Percentiles rank a stretch among this genome's conserved stretches.
Evolutionary conservation across 1,140 invertebrate genomes (phyloP).

Genomic region (Drosophila mojavensis): DNA sequence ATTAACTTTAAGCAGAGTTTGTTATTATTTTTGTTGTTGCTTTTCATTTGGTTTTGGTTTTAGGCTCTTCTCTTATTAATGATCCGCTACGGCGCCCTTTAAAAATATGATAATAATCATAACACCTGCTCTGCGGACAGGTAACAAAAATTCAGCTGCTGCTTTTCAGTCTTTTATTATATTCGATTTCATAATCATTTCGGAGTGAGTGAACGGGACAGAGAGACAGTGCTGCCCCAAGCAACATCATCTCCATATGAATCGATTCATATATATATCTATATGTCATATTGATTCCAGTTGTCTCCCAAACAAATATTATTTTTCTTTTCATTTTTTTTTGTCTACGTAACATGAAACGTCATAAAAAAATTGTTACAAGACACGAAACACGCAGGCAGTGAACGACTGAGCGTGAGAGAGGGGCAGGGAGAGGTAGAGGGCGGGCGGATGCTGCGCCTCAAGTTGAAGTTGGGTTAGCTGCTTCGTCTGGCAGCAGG

Average conservation of each 20-base stretch:
- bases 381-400: conserved; percentile 39
- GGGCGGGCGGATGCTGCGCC: background rate
- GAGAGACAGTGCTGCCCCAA: conserved; percentile 28
- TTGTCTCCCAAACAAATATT: conserved; percentile 5
- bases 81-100: conserved; percentile 2
- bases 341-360: conserved; percentile 64
- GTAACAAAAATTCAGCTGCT: background rate
- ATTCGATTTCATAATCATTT: conserved; percentile 66
- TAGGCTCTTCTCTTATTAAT: conserved; percentile 25
- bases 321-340: background rate
- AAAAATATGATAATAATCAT: conserved; percentile 41
- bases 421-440: background rate
- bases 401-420: background rate
- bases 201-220: conserved; percentile 26
- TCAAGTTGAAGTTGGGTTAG: background rate
- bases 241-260: conserved; percentile 41
- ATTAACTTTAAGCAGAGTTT: conserved; percentile 64
- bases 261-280: conserved; percentile 40
- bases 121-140: conserved; percentile 38
- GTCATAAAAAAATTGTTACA: conserved; percentile 68
- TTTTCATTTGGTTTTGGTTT: background rate
- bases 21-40: too few relatives aligned
- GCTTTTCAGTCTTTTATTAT: background rate
- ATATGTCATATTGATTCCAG: conserved; percentile 38
- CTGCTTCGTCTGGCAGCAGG: conserved; percentile 27